Evolutionary conservation across 1,140 invertebrate genomes (phyloP).

Genomic region (Pygmarrhopalites habei): DNA sequence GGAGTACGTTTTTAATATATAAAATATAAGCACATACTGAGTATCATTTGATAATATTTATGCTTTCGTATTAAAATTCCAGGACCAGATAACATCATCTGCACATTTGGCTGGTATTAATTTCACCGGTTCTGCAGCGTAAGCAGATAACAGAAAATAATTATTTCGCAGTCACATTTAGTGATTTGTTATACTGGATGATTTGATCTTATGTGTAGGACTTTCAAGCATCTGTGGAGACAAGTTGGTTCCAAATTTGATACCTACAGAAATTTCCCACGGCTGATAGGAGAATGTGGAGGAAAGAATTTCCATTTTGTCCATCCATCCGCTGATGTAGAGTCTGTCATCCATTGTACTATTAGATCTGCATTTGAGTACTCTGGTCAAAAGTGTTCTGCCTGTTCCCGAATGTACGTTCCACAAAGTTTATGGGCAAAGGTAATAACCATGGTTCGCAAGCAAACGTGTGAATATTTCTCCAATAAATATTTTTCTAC

Average conservation of each 20-base stretch:
- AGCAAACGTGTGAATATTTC: too few relatives aligned
- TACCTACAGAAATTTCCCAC: slow-evolving; percentile 82
- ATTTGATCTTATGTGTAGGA: too few relatives aligned
- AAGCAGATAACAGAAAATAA: too few relatives aligned
- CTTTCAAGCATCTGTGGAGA: slow-evolving; percentile 88
- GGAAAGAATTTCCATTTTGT: slow-evolving; percentile 99
- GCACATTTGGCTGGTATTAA: slow-evolving; percentile 87
- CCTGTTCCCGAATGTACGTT: slow-evolving; percentile 92
- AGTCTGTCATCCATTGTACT: slow-evolving; percentile 54
- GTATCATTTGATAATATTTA: too few relatives aligned
- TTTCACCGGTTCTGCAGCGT: slow-evolving; percentile 88
- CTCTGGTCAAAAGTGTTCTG: slow-evolving; percentile 97
- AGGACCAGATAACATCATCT: slow-evolving; percentile 75
- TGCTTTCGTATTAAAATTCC: too few relatives aligned
- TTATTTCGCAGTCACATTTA: too few relatives aligned
- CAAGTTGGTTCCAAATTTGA: slow-evolving; percentile 84
- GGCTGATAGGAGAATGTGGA: slow-evolving; percentile 92
- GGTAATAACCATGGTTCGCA: slow-evolving; percentile 49
- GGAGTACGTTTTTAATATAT: too few relatives aligned
- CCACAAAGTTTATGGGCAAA: slow-evolving; percentile 83
- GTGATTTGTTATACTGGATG: too few relatives aligned
- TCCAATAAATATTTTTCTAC: slow-evolving; percentile 11
- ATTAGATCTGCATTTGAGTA: slow-evolving; percentile 90
- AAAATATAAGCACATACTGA: too few relatives aligned
- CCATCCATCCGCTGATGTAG: slow-evolving; percentile 80